Base-by-base conservation (phyloP, 2,113 vertebrate species). In the Zootoca vivipara region DNA sequence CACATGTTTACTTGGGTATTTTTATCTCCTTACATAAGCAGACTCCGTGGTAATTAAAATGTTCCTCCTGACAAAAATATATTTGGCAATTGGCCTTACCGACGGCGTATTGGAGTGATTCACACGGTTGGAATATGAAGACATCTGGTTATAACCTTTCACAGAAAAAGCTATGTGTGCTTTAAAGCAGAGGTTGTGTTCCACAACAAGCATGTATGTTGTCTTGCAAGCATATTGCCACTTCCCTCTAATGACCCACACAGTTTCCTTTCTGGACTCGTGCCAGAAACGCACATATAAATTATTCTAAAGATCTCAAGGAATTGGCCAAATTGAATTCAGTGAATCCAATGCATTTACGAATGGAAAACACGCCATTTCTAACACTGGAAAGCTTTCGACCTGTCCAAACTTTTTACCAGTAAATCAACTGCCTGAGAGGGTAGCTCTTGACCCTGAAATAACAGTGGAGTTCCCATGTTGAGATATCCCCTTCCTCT, bases 1-100 rank as follows among this genome's bases (percentile, higher is more conserved):
- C 72, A 67, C 42, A 69, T 87, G 20, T 33, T 46, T n/a, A 30
- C 46, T 35, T 88, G 12, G 13, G 28, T 80, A 87, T 72, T 80
- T 87, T 72, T 46, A 65, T 80, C 42, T 70, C 46, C 67, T 56
- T 82, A 46, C 35, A 52, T 85, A 85, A 83, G 72, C 35, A 67
- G 38, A 33, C 56, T 88, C 24, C 2, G 40, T 46, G 13, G 42
- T 38, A 65, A 65, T 82, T 75, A 46, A 79, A 56, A 62, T 85
- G 7, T 77, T 75, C 70, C 6, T 30, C 16, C 83, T 75, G 83
- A 38, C 35, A 28, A 52, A 67, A 33, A 72, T 38, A n/a, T 62
- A 42, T n/a, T 58, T 80, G 56, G 33, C 33, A 62, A 38, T 10
- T 79, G 40, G 65, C 40, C 52, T 46, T 33, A 46, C 40, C 70